These are phyloP conservation scores for Nephrocerus scutellatus DNA, from an alignment of 2,888 invertebrate species.

Conservation along the genomic window DNA sequence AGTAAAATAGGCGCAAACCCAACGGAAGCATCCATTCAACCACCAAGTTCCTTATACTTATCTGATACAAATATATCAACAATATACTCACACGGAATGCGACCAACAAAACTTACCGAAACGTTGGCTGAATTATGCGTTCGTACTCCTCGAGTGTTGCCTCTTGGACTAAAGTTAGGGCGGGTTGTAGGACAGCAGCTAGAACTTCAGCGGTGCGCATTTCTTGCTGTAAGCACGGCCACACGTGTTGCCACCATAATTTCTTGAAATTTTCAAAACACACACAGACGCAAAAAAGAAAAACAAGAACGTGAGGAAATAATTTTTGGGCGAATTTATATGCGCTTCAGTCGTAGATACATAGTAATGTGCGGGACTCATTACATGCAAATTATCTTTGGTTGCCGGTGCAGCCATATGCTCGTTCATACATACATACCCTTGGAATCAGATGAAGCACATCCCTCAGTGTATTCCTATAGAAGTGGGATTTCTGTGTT, in stretches of 20 bases:
- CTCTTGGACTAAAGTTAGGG: constrained; percentile 75
- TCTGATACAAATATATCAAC: not conserved
- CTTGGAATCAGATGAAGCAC: constrained; percentile 81
- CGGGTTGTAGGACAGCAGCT: constrained; percentile 76
- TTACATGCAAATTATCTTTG: not conserved
- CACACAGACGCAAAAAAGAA: constrained; percentile 28
- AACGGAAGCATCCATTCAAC: not conserved
- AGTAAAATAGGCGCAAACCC: constrained; percentile 1
- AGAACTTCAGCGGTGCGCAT: constrained; percentile 79
- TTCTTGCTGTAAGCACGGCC: constrained; percentile 82
- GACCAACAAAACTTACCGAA: constrained; percentile 57
- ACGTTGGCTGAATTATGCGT: constrained; percentile 71
- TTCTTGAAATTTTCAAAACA: constrained; percentile 76
- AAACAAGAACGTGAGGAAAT: constrained; percentile 3
- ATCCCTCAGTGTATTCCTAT: constrained; percentile 77
- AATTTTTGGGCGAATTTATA: constrained; percentile 1
- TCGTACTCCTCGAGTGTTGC: constrained; percentile 72
- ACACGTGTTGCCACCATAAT: constrained; percentile 90
- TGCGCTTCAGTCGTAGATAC: not conserved
- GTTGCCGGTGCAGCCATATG: too few relatives aligned
- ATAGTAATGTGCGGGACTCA: not conserved
- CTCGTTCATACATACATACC: too few relatives aligned
- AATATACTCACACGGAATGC: not conserved
- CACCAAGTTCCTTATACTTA: not conserved
- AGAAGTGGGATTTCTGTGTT: constrained; percentile 81